phyloP scores from a whole-genome alignment of 2,113 vertebrate genomes.

The Sturnira hondurensis region DNA sequence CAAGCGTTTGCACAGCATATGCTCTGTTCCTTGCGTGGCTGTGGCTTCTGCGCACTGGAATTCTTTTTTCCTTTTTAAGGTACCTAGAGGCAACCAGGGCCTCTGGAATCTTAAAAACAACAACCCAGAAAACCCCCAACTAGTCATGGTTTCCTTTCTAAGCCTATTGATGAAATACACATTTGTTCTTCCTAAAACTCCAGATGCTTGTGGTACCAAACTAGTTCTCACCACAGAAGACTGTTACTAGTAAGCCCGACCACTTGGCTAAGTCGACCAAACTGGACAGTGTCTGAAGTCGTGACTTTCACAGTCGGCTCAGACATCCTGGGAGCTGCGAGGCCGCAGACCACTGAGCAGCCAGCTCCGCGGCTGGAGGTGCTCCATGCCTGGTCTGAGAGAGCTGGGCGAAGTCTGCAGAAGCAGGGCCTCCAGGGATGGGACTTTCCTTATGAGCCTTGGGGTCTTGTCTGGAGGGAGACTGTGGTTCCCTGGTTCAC shows the following conservation, averaged over 20 bases:
- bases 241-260: neutral
- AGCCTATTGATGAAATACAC: conserved; percentile 4
- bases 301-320: neutral
- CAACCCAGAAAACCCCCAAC: neutral
- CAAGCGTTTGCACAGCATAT: neutral
- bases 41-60: neutral
- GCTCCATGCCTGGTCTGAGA: neutral
- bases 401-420: neutral
- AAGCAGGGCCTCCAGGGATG: neutral
- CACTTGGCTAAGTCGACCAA: neutral
- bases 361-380: neutral
- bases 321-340: neutral
- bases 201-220: neutral
- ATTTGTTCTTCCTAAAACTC: neutral
- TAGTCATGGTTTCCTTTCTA: neutral
- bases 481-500: neutral
- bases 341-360: neutral
- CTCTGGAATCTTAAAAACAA: neutral
- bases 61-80: neutral
- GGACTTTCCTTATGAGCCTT: neutral
- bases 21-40: neutral
- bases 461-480: neutral
- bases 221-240: neutral
- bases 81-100: neutral
- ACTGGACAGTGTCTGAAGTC: neutral